These are phyloP conservation scores for Zeus faber DNA, from an alignment of 2,113 vertebrate species.

Conservation along the genomic window DNA sequence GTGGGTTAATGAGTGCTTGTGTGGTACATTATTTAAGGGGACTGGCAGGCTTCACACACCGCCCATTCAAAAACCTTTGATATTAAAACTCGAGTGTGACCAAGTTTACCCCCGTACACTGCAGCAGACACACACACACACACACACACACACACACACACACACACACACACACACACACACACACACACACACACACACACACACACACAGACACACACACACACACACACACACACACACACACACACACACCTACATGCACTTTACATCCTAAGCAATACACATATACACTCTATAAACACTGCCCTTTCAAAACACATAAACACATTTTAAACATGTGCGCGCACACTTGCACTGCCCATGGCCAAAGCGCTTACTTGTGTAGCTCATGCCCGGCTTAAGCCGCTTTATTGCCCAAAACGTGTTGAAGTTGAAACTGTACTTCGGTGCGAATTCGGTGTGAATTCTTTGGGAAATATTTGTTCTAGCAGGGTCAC, in stretches of 20 bases:
- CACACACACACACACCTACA: not conserved
- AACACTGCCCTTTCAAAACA: no score
- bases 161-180: conserved; percentile 30
- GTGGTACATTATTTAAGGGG: conserved; percentile 26
- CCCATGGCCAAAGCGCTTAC: conserved; percentile 25
- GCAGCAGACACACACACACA: conserved; percentile 42
- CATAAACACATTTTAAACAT: conserved; percentile 20
- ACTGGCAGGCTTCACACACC: conserved; percentile 13
- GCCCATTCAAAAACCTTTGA: conserved; percentile 20
- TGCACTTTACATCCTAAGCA: no score
- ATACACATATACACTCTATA: no score
- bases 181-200: not conserved
- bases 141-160: conserved; percentile 19
- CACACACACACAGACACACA: not conserved
- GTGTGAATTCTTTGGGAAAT: not conserved
- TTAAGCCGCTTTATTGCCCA: conserved; percentile 44
- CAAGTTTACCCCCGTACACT: conserved; percentile 29
- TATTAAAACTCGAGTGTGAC: conserved; percentile 24
- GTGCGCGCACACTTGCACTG: conserved; percentile 18
- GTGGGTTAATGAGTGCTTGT: not conserved
- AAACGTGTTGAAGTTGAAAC: conserved; percentile 39
- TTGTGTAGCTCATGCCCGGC: conserved; percentile 25
- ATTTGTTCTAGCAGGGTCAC: conserved; percentile 3
- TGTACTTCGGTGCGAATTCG: conserved; percentile 17
- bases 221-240: conserved; percentile 19